Conservation (phyloP, 2,888 invertebrate genomes). For the Clistopyga incitator region DNA sequence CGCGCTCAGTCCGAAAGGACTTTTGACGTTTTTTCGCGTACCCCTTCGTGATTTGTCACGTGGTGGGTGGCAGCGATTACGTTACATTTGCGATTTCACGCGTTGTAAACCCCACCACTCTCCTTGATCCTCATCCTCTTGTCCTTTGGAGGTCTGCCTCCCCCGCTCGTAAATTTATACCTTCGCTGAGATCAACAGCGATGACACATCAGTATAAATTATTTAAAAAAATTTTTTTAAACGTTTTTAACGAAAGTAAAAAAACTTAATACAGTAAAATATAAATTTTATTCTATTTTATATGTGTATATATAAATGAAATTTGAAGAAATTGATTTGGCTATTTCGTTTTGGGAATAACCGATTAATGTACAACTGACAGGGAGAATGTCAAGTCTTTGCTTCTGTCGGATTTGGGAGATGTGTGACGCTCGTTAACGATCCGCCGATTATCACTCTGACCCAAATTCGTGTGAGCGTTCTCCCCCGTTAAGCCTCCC, state of each 20-base stretch:
- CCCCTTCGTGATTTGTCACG: constrained; percentile 81
- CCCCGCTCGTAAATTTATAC: constrained; percentile 13
- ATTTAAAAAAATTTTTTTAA: background rate
- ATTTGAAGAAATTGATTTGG: background rate
- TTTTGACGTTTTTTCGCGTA: constrained; percentile 74
- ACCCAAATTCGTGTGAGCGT: constrained; percentile 74
- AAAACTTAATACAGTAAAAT: no score
- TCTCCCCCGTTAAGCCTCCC: constrained; percentile 69
- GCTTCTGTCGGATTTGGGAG: constrained; percentile 30
- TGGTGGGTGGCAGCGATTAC: constrained; percentile 83
- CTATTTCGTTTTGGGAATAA: background rate
- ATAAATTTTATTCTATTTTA: no score
- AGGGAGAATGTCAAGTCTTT: constrained; percentile 36
- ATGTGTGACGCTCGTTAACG: constrained; percentile 70
- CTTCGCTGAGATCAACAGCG: background rate
- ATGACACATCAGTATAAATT: background rate
- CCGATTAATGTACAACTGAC: background rate
- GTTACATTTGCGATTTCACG: constrained; percentile 83
- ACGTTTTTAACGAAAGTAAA: no score
- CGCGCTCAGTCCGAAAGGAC: constrained; percentile 45
- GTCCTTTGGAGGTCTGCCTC: constrained; percentile 52
- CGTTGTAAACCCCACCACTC: constrained; percentile 64
- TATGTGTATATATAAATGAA: no score
- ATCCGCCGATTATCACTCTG: constrained; percentile 80
- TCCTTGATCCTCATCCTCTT: constrained; percentile 30